Conservation (phyloP, 1,140 invertebrate genomes). For the Drosophila chauvacae region DNA sequence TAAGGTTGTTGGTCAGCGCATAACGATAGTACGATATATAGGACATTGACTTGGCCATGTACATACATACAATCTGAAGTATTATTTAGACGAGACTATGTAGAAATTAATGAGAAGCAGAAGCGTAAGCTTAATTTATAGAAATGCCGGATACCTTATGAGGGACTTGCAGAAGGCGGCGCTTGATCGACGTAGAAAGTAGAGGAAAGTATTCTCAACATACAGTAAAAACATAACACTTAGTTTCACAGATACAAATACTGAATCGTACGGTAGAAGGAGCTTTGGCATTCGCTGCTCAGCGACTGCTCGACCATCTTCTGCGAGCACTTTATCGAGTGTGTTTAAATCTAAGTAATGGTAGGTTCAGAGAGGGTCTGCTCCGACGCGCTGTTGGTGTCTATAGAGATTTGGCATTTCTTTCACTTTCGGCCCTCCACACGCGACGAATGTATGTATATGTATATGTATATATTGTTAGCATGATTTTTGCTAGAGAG, state of each 20-base stretch:
- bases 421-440: slow-evolving; percentile 13
- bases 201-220: slow-evolving; percentile 9
- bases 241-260: slow-evolving; percentile 13
- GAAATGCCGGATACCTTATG: not conserved
- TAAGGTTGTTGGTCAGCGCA: slow-evolving; percentile 17
- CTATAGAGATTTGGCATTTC: slow-evolving; percentile 2
- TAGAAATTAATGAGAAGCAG: slow-evolving; percentile 27
- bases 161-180: slow-evolving; percentile 5
- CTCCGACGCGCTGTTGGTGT: slow-evolving; percentile 10
- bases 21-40: slow-evolving; percentile 9
- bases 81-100: slow-evolving; percentile 68
- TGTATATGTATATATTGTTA: slow-evolving; percentile 53
- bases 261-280: slow-evolving; percentile 4
- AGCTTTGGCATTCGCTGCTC: slow-evolving; percentile 7
- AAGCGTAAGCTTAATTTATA: slow-evolving; percentile 2
- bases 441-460: slow-evolving; percentile 40
- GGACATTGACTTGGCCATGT: slow-evolving; percentile 59
- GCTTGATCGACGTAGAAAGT: slow-evolving; percentile 15
- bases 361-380: slow-evolving; percentile 26
- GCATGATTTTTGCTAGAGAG: slow-evolving; percentile 59
- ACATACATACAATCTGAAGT: slow-evolving; percentile 72
- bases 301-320: slow-evolving; percentile 1
- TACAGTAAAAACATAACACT: slow-evolving; percentile 1
- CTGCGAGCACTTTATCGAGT: not conserved
- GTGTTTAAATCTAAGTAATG: slow-evolving; percentile 19